Evolutionary conservation across 1,140 invertebrate species (phyloP).

Genomic region (Polyergus mexicanus): DNA sequence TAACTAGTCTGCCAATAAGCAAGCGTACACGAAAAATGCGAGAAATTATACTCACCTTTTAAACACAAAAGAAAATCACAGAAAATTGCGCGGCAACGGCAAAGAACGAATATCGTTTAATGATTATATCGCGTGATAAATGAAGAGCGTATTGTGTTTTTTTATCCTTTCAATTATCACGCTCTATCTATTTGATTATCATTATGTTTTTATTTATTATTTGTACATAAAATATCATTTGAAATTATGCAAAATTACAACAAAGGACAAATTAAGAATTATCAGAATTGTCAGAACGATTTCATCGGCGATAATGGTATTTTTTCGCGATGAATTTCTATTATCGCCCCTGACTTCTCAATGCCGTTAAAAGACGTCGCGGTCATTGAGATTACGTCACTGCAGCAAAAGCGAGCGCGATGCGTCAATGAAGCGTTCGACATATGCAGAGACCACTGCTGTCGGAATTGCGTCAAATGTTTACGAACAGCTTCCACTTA

Average conservation of each 20-base stretch:
- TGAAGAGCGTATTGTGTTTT: neutral
- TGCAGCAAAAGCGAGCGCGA: slow-evolving; percentile 66
- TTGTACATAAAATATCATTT: neutral
- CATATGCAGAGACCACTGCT: slow-evolving; percentile 51
- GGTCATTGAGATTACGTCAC: slow-evolving; percentile 62
- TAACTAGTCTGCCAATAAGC: slow-evolving; percentile 40
- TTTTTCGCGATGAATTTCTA: neutral
- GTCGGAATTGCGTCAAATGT: slow-evolving; percentile 49
- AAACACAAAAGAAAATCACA: slow-evolving; percentile 1
- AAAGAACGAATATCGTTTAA: neutral
- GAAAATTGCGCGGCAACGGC: neutral
- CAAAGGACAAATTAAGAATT: neutral
- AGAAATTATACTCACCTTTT: slow-evolving; percentile 7
- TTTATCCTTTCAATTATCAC: neutral
- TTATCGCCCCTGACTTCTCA: neutral
- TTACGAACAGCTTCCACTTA: slow-evolving; percentile 34
- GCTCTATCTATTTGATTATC: neutral
- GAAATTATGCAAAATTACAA: neutral
- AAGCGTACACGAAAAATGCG: neutral
- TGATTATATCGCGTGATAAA: neutral
- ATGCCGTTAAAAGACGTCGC: neutral
- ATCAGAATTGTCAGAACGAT: neutral
- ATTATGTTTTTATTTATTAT: neutral
- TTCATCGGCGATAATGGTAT: neutral
- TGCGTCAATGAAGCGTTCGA: slow-evolving; percentile 61